These are phyloP conservation scores for Podocnemis expansa DNA, from an alignment of 2,113 vertebrate species.

Conservation along the genomic window DNA sequence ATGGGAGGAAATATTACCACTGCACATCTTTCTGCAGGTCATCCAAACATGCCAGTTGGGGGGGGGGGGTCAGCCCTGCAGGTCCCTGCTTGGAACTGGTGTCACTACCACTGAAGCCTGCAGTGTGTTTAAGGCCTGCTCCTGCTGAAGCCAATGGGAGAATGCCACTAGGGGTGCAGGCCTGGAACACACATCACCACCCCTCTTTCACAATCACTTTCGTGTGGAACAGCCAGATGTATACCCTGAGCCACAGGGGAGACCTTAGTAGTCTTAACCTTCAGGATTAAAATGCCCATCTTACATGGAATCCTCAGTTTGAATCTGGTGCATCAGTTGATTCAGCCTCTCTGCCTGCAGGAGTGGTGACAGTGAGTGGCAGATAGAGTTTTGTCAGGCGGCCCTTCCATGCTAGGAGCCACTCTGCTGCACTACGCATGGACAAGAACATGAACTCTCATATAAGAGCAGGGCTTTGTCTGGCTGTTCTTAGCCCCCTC, in stretches of 20 bases:
- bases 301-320: neutral
- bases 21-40: neutral
- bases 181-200: neutral
- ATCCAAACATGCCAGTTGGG: neutral
- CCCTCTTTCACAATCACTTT: neutral
- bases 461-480: neutral
- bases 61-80: slow-evolving; percentile 25
- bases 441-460: neutral
- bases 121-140: neutral
- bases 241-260: neutral
- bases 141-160: neutral
- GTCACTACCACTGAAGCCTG: slow-evolving; percentile 9
- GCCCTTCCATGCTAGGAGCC: neutral
- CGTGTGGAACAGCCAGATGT: neutral
- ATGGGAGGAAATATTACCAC: neutral
- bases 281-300: neutral
- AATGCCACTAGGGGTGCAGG: neutral
- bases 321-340: neutral
- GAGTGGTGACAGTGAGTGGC: neutral
- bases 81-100: slow-evolving; percentile 30
- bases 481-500: neutral
- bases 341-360: neutral
- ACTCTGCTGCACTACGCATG: neutral
- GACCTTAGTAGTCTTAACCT: neutral
- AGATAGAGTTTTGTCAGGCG: neutral